Evolutionary conservation across 2,113 vertebrate genomes (phyloP).

Genomic region (Hippopotamus amphibius): DNA sequence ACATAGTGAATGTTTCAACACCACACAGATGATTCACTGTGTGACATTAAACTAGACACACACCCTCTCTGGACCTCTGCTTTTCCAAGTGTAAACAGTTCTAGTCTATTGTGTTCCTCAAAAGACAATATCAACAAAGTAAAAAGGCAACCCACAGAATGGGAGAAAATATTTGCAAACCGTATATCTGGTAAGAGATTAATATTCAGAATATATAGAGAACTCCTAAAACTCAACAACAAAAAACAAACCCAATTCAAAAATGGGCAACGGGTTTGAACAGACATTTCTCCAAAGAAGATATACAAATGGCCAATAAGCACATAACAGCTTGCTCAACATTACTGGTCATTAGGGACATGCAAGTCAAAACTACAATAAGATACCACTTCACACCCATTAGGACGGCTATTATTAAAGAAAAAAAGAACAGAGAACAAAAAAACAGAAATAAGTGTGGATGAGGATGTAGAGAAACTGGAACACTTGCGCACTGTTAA

Average conservation of each 20-base stretch:
- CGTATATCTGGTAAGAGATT: not conserved
- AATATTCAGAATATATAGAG: not conserved
- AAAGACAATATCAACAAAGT: not conserved
- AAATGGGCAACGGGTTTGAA: not conserved
- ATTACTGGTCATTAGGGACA: not conserved
- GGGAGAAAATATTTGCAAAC: not conserved
- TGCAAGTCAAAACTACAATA: not conserved
- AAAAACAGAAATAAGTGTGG: not conserved
- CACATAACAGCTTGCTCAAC: not conserved
- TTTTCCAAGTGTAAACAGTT: not conserved
- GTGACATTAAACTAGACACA: not conserved
- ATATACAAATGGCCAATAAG: not conserved
- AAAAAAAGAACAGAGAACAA: not conserved
- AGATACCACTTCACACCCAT: not conserved
- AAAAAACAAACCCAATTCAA: not conserved
- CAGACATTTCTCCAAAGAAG: not conserved
- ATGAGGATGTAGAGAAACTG: not conserved
- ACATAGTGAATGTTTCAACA: not conserved
- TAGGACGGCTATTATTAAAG: not conserved
- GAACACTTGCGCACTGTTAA: accelerated
- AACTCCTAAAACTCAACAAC: not conserved
- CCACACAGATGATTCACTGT: not conserved
- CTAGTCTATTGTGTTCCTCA: not conserved
- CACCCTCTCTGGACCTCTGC: not conserved
- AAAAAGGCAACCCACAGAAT: not conserved